Conservation (phyloP, 2,888 invertebrate genomes). For the Drosophila putrida region DNA sequence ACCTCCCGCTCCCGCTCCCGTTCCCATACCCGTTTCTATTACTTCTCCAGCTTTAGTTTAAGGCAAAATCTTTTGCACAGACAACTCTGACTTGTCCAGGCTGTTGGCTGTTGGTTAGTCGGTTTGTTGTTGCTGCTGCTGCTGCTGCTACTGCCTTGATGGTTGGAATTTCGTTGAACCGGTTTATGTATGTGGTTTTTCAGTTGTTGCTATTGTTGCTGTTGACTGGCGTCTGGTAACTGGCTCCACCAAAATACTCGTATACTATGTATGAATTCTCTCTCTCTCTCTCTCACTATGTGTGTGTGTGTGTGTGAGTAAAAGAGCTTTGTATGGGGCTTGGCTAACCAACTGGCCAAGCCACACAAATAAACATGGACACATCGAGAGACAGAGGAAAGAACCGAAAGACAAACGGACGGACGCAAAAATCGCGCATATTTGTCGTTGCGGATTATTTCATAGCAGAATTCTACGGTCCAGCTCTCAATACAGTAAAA, state of each 20-base stretch:
- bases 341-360: constrained; percentile 80
- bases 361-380: constrained; percentile 62
- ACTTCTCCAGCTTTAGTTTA: constrained; percentile 40
- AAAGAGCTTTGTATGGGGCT: constrained; percentile 63
- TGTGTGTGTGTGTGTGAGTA: constrained; percentile 19
- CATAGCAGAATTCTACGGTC: constrained; percentile 71
- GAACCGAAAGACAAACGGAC: neutral
- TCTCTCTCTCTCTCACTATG: constrained; percentile 6
- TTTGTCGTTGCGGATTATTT: constrained; percentile 80
- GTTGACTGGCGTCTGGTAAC: constrained; percentile 71
- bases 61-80: constrained; percentile 53
- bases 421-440: constrained; percentile 71
- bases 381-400: constrained; percentile 15
- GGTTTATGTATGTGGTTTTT: constrained; percentile 77
- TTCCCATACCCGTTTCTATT: constrained; percentile 12
- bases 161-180: constrained; percentile 78
- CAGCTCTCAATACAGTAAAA: constrained; percentile 27
- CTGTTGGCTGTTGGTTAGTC: constrained; percentile 37
- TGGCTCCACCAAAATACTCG: constrained; percentile 71
- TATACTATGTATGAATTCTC: constrained; percentile 16
- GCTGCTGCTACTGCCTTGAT: constrained; percentile 50
- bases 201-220: constrained; percentile 60
- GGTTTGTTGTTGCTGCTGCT: constrained; percentile 41
- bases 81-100: constrained; percentile 35
- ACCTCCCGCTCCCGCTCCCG: neutral